These are phyloP conservation scores for Nomada lathburiana DNA, from an alignment of 2,888 invertebrate genomes.

Conservation along the genomic window DNA sequence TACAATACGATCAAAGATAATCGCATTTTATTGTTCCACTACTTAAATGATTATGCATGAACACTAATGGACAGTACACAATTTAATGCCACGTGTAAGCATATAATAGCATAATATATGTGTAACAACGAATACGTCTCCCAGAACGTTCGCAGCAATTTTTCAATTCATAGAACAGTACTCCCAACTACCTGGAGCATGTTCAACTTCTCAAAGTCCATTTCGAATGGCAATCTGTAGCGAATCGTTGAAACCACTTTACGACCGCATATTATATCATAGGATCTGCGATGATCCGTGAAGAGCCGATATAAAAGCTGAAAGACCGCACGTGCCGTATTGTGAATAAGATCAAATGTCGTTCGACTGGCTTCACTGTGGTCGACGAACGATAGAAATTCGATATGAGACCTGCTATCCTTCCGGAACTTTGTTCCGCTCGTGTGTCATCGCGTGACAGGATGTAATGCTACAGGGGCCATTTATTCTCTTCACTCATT, in stretches of 20 bases:
- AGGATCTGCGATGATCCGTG: constrained; percentile 24
- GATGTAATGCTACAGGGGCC: constrained; percentile 41
- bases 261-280: constrained; percentile 5
- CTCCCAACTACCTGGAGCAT: not conserved
- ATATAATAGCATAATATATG: not conserved
- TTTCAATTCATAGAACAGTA: not conserved
- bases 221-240: constrained; percentile 11
- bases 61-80: not conserved
- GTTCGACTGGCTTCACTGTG: constrained; percentile 52
- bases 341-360: constrained; percentile 53
- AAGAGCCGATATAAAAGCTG: constrained; percentile 36
- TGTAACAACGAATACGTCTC: not conserved
- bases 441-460: constrained; percentile 71
- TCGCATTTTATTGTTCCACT: not conserved
- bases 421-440: constrained; percentile 66
- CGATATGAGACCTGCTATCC: constrained; percentile 52
- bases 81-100: not conserved
- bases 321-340: constrained; percentile 56
- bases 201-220: not conserved
- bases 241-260: constrained; percentile 11
- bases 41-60: not conserved
- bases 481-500: constrained; percentile 26
- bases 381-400: constrained; percentile 54
- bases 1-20: not conserved
- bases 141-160: not conserved